These are phyloP conservation scores for Coryphaenoides rupestris DNA, from an alignment of 2,113 vertebrate species.

Conservation along the genomic window DNA sequence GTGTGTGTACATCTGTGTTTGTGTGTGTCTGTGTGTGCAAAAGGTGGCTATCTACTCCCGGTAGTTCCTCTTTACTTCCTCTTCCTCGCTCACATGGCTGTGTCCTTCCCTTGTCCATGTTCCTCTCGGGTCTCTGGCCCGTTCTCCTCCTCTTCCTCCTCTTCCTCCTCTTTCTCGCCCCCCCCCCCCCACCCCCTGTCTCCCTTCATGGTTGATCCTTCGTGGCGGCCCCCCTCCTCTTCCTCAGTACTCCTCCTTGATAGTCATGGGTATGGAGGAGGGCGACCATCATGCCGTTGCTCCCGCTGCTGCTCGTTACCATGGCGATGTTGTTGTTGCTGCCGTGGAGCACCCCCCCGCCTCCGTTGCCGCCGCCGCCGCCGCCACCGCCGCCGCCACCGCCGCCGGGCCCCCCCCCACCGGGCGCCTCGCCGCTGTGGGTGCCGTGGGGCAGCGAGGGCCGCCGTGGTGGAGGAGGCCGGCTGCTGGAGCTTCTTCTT, in stretches of 20 bases:
- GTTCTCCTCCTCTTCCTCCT: background rate
- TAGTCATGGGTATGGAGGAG: conserved; percentile 77
- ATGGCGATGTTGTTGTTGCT: conserved; percentile 65
- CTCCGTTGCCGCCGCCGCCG: too few species aligned
- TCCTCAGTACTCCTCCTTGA: conserved; percentile 90
- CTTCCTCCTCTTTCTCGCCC: background rate
- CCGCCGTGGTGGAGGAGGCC: conserved; percentile 71
- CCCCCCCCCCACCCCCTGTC: too few species aligned
- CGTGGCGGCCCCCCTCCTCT: background rate
- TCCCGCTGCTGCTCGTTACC: conserved; percentile 75
- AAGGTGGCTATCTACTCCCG: too few species aligned
- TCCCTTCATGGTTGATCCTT: background rate
- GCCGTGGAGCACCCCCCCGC: too few species aligned
- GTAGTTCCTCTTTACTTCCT: too few species aligned
- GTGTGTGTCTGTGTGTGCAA: too few species aligned
- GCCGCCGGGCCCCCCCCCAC: too few species aligned
- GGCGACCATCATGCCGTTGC: conserved; percentile 76
- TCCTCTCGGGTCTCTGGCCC: background rate
- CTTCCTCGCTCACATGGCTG: too few species aligned
- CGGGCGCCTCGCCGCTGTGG: conserved; percentile 10
- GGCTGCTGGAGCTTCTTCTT: conserved; percentile 92
- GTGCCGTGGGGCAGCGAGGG: conserved; percentile 61
- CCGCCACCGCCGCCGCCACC: too few species aligned
- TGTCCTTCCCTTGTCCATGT: background rate
- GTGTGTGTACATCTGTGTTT: too few species aligned